Percentiles rank a stretch among this genome's conserved stretches.
Conservation (phyloP, 2,797 vertebrate species). For the Gymnoscopelus braueri region DNA sequence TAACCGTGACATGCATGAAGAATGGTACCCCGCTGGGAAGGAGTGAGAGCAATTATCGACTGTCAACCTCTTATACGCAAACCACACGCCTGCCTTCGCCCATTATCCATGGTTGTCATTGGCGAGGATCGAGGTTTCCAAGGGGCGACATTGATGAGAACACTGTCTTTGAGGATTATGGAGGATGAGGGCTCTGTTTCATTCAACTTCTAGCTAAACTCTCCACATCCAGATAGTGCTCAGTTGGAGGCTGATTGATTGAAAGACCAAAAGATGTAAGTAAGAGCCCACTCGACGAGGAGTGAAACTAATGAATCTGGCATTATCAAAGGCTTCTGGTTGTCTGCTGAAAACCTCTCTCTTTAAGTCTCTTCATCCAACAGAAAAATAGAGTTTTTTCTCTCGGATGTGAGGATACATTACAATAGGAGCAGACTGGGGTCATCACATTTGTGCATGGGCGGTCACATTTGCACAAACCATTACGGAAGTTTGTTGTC, state of each 20-base stretch:
- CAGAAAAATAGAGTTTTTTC: too few species aligned
- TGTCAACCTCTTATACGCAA: background rate
- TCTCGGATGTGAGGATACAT: too few species aligned
- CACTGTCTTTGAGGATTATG: constrained; percentile 16
- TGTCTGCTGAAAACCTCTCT: constrained; percentile 39
- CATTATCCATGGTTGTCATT: constrained; percentile 14
- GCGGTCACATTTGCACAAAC: too few species aligned
- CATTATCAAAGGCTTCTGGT: constrained; percentile 36
- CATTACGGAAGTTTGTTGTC: too few species aligned
- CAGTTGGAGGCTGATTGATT: constrained; percentile 8
- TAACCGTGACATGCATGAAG: constrained; percentile 7
- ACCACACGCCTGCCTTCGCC: background rate
- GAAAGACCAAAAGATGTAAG: background rate
- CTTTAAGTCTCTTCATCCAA: constrained; percentile 14
- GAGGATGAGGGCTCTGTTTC: constrained; percentile 31
- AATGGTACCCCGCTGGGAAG: background rate
- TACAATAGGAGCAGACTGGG: too few species aligned
- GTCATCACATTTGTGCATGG: too few species aligned
- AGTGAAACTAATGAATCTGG: constrained; percentile 37
- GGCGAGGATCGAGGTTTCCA: background rate
- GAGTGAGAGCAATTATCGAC: background rate
- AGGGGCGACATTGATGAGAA: constrained; percentile 6
- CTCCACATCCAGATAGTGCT: constrained; percentile 39
- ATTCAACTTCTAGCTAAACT: constrained; percentile 34
- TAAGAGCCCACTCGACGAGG: constrained; percentile 15